Base-by-base conservation (phyloP, 1,140 invertebrate species). In the Temnothorax nylanderi region DNA sequence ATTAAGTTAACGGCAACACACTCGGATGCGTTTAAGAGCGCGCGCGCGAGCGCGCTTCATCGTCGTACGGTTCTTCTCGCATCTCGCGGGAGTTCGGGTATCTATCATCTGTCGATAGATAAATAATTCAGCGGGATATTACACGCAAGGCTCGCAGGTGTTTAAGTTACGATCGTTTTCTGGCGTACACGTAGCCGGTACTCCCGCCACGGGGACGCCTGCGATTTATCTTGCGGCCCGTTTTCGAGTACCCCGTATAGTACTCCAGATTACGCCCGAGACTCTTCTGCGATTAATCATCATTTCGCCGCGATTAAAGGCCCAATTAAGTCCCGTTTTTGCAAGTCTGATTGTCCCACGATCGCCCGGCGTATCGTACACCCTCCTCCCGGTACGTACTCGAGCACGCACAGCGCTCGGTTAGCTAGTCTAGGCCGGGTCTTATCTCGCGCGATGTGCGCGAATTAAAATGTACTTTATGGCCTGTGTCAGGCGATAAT, bases 341-440 rank as follows among this genome's bases (percentile, higher is more conserved):
- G 92, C 92, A 93, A 92, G 92, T 93, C 92, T 92, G 92, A 93
- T 93, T 93, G 92, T 93, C 88, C 87, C 64, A 88, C 89, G 88
- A 84, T 85, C 64, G 67, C 44, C 4, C 51, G 18, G 51, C 87
- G 34, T 60, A 65, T 49, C 72, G 37, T 58, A 18, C 75, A 47
- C 34, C 54, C 26, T 58, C 49, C 75, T 34, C 69, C 56, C 54
- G 67, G 72, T 88, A 60, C 47, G 47, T 60, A n/a, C 49, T 13
- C 80, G 72, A 76, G 84, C 88, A 58, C 62, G 86, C 76, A 75
- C 77, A 13, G 75, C 51, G 32, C 80, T 86, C 58, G 60, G 44
- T 72, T 74, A 65, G n/a, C 67, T 44, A 34, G 62, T 44, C 84
- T 67, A 67, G 71, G 71, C 51, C 69, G 60, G 60, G 71, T 72